These are phyloP conservation scores for Vicugna pacos DNA, from an alignment of 2,113 vertebrate genomes.

Conservation along the genomic window DNA sequence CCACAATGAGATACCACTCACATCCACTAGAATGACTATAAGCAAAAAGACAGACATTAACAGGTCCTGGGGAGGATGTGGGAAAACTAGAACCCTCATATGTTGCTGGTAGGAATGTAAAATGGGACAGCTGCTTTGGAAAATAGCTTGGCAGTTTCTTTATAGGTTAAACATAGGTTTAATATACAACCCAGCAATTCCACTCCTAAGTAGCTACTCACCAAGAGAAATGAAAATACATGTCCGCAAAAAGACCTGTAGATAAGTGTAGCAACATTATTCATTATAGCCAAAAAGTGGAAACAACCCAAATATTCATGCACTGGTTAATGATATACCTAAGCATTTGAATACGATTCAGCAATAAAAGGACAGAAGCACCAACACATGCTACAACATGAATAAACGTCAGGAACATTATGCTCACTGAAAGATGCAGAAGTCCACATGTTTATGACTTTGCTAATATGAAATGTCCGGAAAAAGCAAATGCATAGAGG, in stretches of 20 bases:
- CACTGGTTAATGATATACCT: background rate
- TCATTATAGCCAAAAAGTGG: background rate
- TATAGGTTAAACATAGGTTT: background rate
- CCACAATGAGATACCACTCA: background rate
- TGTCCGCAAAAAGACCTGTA: background rate
- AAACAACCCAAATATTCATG: background rate
- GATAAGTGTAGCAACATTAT: background rate
- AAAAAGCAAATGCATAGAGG: background rate
- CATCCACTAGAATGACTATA: background rate
- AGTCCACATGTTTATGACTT: background rate
- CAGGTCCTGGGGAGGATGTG: background rate
- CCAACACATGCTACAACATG: background rate
- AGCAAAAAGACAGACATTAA: background rate
- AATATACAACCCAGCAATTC: background rate
- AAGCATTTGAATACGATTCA: background rate
- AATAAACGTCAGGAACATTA: background rate
- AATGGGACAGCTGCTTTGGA: background rate
- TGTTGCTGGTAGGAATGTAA: background rate
- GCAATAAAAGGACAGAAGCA: background rate
- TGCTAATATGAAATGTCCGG: background rate
- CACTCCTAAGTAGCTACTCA: background rate
- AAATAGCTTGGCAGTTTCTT: background rate
- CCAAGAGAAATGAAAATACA: slow-evolving; percentile 2
- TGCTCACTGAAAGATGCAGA: background rate
- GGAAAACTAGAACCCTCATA: background rate